Evolutionary conservation across 2,888 invertebrate genomes (phyloP).

Genomic region (Apotomis betuletana): DNA sequence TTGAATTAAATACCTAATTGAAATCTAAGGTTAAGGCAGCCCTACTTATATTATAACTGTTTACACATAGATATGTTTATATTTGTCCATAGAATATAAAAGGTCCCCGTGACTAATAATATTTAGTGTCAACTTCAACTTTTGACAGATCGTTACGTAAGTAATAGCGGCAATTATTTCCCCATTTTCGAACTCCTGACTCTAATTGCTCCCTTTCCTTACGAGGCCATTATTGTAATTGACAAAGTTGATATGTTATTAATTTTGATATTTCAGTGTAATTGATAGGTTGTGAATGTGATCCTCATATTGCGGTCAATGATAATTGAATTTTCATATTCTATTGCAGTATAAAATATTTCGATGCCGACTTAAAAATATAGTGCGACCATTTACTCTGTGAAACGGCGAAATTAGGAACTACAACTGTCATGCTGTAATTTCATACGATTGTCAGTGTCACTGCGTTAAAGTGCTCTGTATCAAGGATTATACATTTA

Average conservation of each 20-base stretch:
- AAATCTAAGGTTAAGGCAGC: neutral
- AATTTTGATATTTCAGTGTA: neutral
- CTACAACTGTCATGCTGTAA: no score
- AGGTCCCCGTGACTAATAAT: neutral
- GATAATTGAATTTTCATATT: no score
- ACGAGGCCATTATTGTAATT: neutral
- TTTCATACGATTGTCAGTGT: no score
- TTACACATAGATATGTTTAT: conserved; percentile 27
- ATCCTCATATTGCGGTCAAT: no score
- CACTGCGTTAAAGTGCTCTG: no score
- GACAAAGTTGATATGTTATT: neutral
- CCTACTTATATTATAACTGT: conserved; percentile 3
- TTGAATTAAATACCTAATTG: neutral
- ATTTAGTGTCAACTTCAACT: conserved; percentile 13
- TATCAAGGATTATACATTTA: no score
- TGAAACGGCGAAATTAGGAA: no score
- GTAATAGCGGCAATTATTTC: conserved; percentile 10
- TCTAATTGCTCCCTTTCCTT: neutral
- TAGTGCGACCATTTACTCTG: no score
- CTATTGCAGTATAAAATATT: no score
- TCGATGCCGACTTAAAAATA: no score
- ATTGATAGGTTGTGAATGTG: neutral
- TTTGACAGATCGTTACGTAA: conserved; percentile 18
- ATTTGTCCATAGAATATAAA: conserved; percentile 19
- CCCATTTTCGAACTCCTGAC: neutral